Evolutionary conservation across 2,113 vertebrate species (phyloP).

Genomic region (Ahaetulla prasina): DNA sequence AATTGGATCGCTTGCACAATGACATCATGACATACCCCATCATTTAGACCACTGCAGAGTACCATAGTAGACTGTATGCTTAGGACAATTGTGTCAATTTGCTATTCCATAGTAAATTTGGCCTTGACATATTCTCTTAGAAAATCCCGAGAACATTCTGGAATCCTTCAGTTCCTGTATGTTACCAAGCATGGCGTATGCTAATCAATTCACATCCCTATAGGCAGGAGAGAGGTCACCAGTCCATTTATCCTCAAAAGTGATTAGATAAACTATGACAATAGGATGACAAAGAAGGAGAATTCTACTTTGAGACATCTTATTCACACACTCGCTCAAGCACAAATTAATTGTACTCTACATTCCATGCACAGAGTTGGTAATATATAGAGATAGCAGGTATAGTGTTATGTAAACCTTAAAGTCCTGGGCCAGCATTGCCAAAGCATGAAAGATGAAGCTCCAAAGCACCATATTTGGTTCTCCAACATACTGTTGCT

Average conservation of each 20-base stretch:
- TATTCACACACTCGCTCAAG: not conserved
- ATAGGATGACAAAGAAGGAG: not conserved
- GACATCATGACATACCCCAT: not conserved
- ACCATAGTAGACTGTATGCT: not conserved
- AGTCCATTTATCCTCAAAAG: not conserved
- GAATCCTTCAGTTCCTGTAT: not conserved
- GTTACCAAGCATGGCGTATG: not conserved
- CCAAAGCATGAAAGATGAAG: not conserved
- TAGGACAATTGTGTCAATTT: not conserved
- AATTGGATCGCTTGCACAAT: not conserved
- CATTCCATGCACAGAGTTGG: not conserved
- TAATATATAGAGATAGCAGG: not conserved
- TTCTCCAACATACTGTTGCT: not conserved
- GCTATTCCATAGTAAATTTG: not conserved
- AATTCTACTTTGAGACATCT: not conserved
- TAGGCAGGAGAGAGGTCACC: not conserved
- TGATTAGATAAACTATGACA: not conserved
- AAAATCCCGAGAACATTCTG: not conserved
- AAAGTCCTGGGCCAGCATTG: not conserved
- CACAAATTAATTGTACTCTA: not conserved
- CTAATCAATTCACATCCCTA: not conserved
- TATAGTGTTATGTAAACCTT: not conserved
- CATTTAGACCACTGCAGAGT: not conserved
- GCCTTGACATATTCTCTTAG: not conserved
- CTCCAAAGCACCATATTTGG: not conserved